Base-by-base conservation (phyloP, 2,113 vertebrate genomes). In the Laterallus jamaicensis region DNA sequence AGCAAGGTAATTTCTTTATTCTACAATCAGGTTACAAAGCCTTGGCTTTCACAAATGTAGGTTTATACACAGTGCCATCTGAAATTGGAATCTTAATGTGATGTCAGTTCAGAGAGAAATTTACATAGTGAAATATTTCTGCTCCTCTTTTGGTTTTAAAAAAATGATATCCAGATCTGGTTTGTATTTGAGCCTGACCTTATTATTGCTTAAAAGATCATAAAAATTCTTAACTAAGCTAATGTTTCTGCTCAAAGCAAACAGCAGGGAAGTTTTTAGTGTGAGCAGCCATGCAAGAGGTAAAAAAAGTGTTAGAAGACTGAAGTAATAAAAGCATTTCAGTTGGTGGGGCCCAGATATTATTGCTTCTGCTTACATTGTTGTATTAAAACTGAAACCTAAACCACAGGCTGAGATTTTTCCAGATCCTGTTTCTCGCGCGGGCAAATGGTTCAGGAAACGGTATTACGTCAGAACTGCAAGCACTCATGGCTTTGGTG, bases 161-260 rank as follows among this genome's bases (percentile, higher is more conserved):
- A 12, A 7, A 4, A 21, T 28, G 8, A 12, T 20, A 85, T 63
- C 60, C 71, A 44, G 58, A 47, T 50, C 52, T 37, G 86, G 20
- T n/a, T 96, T 63, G 17, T 54, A 6, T 39, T 56, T n/a, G 71
- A 79, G n/a, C 44, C 80, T 92, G 60, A 88, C 64, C 26, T 62
- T 56, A 64, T 90, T 95, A 90, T 96, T 97, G 92, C 94, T 94
- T 88, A 49, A 71, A 93, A 88, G 88, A 78, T 74, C 42, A 31
- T 67, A 16, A n/a, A n/a, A 81, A 77, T 28, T 66, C n/a, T 9
- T 12, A 35, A 6, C n/a, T 18, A 31, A 83, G 71, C n/a, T 74
- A 25, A 80, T 37, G 71, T 14, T 79, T 49, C 90, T 83, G 90
- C 92, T 88, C 24, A 39, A 67, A 88, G 64, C 56, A 81, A 49